phyloP scores from a whole-genome alignment of 2,113 vertebrate species.

The Anser brachyrhynchus region DNA sequence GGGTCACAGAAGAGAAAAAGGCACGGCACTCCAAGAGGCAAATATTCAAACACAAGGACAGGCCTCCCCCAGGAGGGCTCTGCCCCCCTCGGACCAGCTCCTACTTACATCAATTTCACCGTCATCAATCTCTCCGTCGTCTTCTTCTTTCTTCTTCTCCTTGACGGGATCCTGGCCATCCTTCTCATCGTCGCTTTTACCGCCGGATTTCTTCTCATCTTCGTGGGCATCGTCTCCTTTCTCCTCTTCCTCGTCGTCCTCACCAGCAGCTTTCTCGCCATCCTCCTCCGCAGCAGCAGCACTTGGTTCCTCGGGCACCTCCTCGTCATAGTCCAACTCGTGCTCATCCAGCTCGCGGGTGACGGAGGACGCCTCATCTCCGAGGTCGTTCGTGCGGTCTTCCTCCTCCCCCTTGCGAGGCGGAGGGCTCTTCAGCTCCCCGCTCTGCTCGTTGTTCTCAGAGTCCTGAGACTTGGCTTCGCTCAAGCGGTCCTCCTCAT shows the following conservation, averaged over 20 bases:
- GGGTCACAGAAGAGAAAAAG: not conserved
- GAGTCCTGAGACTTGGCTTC: slow-evolving; percentile 87
- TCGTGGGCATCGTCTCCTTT: slow-evolving; percentile 67
- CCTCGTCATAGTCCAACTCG: slow-evolving; percentile 96
- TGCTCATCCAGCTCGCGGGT: slow-evolving; percentile 95
- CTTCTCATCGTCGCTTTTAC: slow-evolving; percentile 71
- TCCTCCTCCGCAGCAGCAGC: slow-evolving; percentile 79
- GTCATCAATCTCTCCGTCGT: slow-evolving; percentile 96
- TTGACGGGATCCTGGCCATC: slow-evolving; percentile 81
- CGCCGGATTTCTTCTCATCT: slow-evolving; percentile 60
- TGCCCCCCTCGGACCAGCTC: not conserved
- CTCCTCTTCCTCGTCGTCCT: slow-evolving; percentile 85
- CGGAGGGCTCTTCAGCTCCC: slow-evolving; percentile 59
- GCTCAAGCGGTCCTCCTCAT: slow-evolving; percentile 78
- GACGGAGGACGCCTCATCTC: slow-evolving; percentile 91
- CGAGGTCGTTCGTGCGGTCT: slow-evolving; percentile 79
- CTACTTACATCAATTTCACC: slow-evolving; percentile 97
- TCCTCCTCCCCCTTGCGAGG: slow-evolving; percentile 64
- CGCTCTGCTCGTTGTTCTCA: slow-evolving; percentile 75
- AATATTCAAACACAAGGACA: not conserved
- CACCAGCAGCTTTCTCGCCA: slow-evolving; percentile 79
- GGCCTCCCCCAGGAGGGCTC: not conserved
- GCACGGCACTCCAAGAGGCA: not conserved
- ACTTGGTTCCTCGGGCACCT: slow-evolving; percentile 91
- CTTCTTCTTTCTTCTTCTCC: slow-evolving; percentile 94